Conservation (phyloP, 2,797 vertebrate genomes). For the Sitta carolinensis region DNA sequence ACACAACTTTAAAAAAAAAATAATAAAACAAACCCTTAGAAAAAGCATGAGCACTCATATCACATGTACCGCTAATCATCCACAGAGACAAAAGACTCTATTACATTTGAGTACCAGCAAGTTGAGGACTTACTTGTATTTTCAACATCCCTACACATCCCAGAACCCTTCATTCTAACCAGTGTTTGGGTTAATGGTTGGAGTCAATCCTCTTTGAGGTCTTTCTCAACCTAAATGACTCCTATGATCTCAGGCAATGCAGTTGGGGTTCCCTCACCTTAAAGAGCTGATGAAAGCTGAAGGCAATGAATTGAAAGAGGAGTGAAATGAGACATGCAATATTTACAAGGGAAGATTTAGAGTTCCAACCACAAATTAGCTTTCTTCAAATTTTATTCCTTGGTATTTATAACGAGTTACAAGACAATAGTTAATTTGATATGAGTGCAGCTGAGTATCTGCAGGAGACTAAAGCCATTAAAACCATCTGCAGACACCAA, state of each 20-base stretch:
- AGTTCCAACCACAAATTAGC: background rate
- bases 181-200: background rate
- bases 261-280: background rate
- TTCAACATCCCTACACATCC: background rate
- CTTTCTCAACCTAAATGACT: background rate
- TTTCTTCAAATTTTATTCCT: conserved; percentile 8
- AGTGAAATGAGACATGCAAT: background rate
- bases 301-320: background rate
- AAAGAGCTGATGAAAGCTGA: background rate
- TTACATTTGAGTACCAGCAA: background rate
- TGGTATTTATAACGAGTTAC: conserved; percentile 20
- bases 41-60: background rate
- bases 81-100: background rate
- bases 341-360: background rate
- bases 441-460: background rate
- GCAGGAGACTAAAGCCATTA: background rate
- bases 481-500: conserved; percentile 7
- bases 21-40: background rate
- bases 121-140: background rate
- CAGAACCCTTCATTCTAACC: background rate
- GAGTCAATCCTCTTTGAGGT: background rate
- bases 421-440: background rate
- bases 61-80: background rate
- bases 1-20: background rate
- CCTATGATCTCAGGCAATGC: background rate